Evolutionary conservation across 2,113 vertebrate genomes (phyloP), one percentile per base, ranked within the genome.

Genomic region (Rhynchomys soricoides): DNA sequence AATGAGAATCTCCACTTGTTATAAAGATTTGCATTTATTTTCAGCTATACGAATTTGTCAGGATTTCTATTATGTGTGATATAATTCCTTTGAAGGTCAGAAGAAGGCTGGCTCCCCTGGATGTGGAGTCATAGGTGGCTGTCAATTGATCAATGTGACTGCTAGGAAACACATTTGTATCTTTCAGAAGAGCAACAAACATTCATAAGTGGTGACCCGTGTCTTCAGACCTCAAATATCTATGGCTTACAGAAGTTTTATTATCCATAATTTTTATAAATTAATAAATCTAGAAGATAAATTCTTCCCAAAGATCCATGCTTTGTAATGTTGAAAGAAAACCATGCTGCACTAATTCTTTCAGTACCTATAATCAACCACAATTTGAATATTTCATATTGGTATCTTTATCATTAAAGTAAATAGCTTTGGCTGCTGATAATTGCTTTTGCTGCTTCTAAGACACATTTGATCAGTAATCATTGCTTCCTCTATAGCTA

Each of bases 351-450:
- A 26, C 75, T 92, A 86, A 89, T 82, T 93, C 9, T 91, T 87
- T 86, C 26, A 64, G 43, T 86, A 87, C n/a, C n/a, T 96, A 21
- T 62, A 90, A 62, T 93, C 89, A 95, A 71, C 24, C 91, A 90
- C 85, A 93, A 71, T 97, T 89, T 92, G 34, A 71, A 82, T 89
- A 50, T 89, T 95, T 97, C 82, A 48, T 66, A 86, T 81, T 83
- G 37, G 43, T 96, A 45, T 43, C 94, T 97, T 91, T 93, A 43
- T 92, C 86, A 91, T 87, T 95, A 93, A 0, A 62, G 24, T 73
- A 85, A 96, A 89, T 83, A 93, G 79, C 43, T 31, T 94, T 55
- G 19, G 1, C n/a, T 94, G 31, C 5, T 92, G 93, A 85, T 85
- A 94, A 70, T 59, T 62, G 4, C 86, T 21, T 70, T 66, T 68